These are phyloP conservation scores for Ashinkailepas kermadecensis DNA, from an alignment of 2,888 invertebrate genomes.

Conservation along the genomic window DNA sequence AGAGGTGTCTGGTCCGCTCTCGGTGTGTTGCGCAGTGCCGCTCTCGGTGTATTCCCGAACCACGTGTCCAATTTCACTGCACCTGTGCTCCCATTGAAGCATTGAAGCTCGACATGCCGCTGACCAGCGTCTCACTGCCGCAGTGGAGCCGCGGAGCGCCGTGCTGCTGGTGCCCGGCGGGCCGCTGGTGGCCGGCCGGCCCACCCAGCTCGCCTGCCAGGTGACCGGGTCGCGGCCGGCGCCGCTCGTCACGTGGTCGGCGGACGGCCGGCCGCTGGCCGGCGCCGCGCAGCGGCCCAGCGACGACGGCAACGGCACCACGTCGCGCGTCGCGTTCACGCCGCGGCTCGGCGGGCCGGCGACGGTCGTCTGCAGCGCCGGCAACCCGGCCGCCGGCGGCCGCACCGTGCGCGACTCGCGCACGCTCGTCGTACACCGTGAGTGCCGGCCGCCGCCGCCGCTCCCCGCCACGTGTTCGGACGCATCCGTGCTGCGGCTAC, in stretches of 20 bases:
- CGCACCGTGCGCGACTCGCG: constrained; percentile 25
- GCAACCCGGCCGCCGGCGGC: constrained; percentile 28
- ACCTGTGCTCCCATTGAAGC: too few relatives aligned
- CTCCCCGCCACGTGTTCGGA: too few relatives aligned
- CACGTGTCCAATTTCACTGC: too few relatives aligned
- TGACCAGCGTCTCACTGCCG: too few relatives aligned
- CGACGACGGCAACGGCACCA: constrained; percentile 29
- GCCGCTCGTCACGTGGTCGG: constrained; percentile 30
- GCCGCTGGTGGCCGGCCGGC: constrained; percentile 21
- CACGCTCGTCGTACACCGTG: constrained; percentile 27
- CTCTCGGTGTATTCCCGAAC: too few relatives aligned
- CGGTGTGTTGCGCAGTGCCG: too few relatives aligned
- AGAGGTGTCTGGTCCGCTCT: too few relatives aligned
- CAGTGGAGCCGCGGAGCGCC: too few relatives aligned
- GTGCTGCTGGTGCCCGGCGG: too few relatives aligned
- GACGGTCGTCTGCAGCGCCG: constrained; percentile 29
- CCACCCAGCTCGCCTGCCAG: constrained; percentile 30
- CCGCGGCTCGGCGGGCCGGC: constrained; percentile 26
- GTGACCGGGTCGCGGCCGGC: constrained; percentile 31
- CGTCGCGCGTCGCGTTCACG: constrained; percentile 26
- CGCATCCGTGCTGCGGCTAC: too few relatives aligned
- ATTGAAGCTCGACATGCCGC: too few relatives aligned
- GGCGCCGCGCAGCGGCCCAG: constrained; percentile 27
- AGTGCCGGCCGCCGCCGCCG: too few relatives aligned
- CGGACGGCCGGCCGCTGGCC: constrained; percentile 23